Conservation (phyloP, 2,797 vertebrate species). For the Xiphophorus birchmanni region DNA sequence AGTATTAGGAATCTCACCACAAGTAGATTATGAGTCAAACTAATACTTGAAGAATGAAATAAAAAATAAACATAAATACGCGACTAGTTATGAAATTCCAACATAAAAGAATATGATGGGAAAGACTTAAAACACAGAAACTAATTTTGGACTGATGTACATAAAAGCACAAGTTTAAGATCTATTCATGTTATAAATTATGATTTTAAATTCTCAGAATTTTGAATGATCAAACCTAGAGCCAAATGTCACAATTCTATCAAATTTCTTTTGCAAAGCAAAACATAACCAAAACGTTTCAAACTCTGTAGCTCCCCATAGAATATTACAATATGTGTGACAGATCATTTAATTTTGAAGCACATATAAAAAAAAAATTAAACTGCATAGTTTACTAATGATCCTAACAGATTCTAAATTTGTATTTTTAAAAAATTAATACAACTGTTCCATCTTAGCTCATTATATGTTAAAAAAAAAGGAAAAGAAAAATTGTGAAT, state of each 20-base stretch:
- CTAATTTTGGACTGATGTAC: too few species aligned
- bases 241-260: neutral
- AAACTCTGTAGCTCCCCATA: neutral
- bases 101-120: too few species aligned
- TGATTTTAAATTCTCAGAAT: neutral
- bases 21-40: neutral
- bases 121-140: too few species aligned
- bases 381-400: neutral
- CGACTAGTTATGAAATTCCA: too few species aligned
- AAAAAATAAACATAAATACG: neutral
- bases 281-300: neutral
- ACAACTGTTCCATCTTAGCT: too few species aligned
- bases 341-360: neutral
- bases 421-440: neutral
- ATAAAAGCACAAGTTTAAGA: too few species aligned
- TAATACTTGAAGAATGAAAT: neutral
- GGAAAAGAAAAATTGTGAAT: neutral
- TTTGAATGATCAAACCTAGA: neutral
- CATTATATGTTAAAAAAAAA: too few species aligned
- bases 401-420: neutral
- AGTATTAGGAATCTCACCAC: neutral
- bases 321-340: neutral
- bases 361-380: fast-evolving
- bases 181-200: too few species aligned
- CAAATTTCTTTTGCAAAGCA: neutral